These are phyloP conservation scores for Epizoanthus rinbou DNA, from an alignment of 92 coral and sea anemone species.

Conservation along the genomic window DNA sequence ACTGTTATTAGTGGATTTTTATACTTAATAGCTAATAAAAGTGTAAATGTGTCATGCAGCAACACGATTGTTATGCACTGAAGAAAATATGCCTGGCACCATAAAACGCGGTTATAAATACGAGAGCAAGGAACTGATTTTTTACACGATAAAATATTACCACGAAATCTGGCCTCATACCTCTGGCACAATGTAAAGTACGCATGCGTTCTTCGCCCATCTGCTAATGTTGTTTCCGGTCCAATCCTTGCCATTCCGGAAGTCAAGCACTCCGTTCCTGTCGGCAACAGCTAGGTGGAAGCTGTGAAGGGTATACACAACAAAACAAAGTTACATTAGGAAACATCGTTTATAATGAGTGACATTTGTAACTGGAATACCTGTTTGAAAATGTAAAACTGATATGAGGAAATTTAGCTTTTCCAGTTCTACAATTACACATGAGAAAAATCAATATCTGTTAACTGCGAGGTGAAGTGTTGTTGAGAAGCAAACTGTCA, in stretches of 20 bases:
- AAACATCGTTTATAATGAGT: too few relatives aligned
- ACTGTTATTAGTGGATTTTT: too few relatives aligned
- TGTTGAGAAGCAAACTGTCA: too few relatives aligned
- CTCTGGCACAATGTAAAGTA: constrained; percentile 35
- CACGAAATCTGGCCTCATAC: not conserved
- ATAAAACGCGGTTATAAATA: not conserved
- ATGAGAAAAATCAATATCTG: too few relatives aligned
- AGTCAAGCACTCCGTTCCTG: constrained; percentile 31
- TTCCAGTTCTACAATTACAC: too few relatives aligned
- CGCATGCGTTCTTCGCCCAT: constrained; percentile 48
- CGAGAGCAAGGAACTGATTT: not conserved
- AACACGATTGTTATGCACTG: too few relatives aligned
- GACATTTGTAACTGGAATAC: not conserved
- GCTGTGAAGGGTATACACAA: not conserved
- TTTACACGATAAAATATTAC: not conserved
- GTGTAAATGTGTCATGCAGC: too few relatives aligned
- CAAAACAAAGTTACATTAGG: not conserved
- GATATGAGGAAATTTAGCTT: too few relatives aligned
- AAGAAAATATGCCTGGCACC: too few relatives aligned
- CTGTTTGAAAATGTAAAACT: too few relatives aligned
- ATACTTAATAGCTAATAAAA: too few relatives aligned
- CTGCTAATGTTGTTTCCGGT: constrained; percentile 36
- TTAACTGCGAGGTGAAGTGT: too few relatives aligned
- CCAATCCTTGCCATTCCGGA: constrained; percentile 39
- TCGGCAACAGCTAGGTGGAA: constrained; percentile 37